Evolutionary conservation across 1,140 invertebrate genomes (phyloP).

Genomic region (Megathymus violae): DNA sequence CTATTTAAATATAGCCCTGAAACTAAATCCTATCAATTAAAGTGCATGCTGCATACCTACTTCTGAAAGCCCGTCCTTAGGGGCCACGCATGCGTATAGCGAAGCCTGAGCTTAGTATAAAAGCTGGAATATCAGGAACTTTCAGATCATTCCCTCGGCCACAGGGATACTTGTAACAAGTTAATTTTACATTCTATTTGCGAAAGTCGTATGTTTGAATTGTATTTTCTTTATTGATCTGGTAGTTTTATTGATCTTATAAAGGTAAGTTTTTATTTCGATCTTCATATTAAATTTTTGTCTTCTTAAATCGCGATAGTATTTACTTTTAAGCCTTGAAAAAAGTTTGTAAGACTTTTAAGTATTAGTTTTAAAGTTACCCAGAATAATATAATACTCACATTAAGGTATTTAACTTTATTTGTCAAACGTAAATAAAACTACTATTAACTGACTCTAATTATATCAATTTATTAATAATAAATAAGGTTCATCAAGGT

Average conservation of each 20-base stretch:
- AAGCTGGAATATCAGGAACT: slow-evolving; percentile 37
- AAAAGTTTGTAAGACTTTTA: background rate
- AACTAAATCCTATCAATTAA: slow-evolving; percentile 46
- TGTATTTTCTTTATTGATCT: slow-evolving; percentile 20
- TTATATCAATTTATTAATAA: no score
- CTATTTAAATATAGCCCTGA: slow-evolving; percentile 38
- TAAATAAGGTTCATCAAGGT: no score
- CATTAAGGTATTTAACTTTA: no score
- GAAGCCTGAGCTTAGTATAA: slow-evolving; percentile 44
- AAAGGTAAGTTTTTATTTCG: slow-evolving; percentile 10
- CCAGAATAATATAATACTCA: no score
- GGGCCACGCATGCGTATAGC: slow-evolving; percentile 51
- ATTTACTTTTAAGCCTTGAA: no score
- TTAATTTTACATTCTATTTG: slow-evolving; percentile 7
- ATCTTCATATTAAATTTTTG: background rate
- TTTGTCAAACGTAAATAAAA: no score
- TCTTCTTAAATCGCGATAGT: background rate
- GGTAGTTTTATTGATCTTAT: background rate
- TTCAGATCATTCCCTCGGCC: slow-evolving; percentile 54
- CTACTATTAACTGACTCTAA: no score
- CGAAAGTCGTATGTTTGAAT: slow-evolving; percentile 27
- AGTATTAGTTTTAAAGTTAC: background rate
- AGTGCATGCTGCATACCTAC: slow-evolving; percentile 47
- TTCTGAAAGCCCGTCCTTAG: slow-evolving; percentile 46
- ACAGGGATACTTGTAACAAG: slow-evolving; percentile 34